Conservation (phyloP, 2,113 vertebrate species). For the Thymallus thymallus region DNA sequence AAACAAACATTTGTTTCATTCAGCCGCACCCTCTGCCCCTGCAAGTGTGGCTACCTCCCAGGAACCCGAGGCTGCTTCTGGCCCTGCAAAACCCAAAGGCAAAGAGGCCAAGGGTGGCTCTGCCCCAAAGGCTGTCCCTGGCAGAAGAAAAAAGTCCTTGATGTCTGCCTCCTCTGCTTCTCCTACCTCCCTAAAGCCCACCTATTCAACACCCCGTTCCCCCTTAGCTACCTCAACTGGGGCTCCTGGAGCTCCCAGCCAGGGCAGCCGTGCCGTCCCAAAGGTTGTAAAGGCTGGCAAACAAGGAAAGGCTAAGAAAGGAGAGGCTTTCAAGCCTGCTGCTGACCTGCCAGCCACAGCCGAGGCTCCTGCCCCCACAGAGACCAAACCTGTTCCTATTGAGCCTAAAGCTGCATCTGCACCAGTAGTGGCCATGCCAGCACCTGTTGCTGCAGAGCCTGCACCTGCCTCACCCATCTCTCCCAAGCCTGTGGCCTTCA, state of each 20-base stretch:
- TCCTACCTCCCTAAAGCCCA: conserved; percentile 71
- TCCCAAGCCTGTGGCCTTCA: conserved; percentile 58
- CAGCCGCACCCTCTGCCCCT: conserved; percentile 76
- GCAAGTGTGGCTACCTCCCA: conserved; percentile 57
- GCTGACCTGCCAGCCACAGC: conserved; percentile 6
- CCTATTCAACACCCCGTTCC: conserved; percentile 60
- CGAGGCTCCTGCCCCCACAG: not conserved
- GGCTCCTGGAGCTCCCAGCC: conserved; percentile 49
- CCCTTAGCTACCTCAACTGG: conserved; percentile 56
- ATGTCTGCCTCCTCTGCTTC: conserved; percentile 73
- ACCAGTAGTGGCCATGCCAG: conserved; percentile 35
- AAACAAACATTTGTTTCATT: conserved; percentile 58
- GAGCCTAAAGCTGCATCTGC: conserved; percentile 10
- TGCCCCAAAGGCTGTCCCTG: conserved; percentile 73
- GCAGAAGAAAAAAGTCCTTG: conserved; percentile 72
- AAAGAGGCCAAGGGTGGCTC: conserved; percentile 69
- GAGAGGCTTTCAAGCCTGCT: conserved; percentile 58
- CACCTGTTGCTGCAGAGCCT: conserved; percentile 19
- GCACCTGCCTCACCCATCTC: conserved; percentile 20
- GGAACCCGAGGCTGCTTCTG: conserved; percentile 66
- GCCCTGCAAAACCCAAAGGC: conserved; percentile 72
- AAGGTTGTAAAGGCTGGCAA: conserved; percentile 77
- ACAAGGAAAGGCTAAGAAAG: conserved; percentile 68
- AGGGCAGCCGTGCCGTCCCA: conserved; percentile 60
- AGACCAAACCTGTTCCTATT: not conserved